A percentile compares a stretch with the other conserved stretches of the same genome.
phyloP scores from a whole-genome alignment of 2,888 invertebrate species.

The Dendrolimus houi region DNA sequence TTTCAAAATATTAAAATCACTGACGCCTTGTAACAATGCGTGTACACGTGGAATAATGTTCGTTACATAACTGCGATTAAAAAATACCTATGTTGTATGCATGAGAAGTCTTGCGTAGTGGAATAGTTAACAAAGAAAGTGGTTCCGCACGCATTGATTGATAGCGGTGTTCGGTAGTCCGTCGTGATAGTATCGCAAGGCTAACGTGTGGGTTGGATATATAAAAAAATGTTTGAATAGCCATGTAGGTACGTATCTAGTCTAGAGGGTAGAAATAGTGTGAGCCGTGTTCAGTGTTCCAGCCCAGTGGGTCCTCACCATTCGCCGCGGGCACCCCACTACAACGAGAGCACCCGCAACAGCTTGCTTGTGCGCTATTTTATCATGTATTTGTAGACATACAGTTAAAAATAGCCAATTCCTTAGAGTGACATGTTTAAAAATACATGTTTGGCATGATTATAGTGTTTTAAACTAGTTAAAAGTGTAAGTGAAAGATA shows the following conservation, averaged over 20 bases:
- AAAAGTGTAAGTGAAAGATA: not conserved
- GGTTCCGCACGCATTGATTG: not conserved
- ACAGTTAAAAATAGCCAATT: not conserved
- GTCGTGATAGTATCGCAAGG: conserved; percentile 4
- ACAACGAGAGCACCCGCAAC: conserved; percentile 25
- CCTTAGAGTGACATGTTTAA: not conserved
- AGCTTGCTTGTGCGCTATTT: conserved; percentile 16
- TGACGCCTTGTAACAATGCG: not conserved
- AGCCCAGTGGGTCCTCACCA: conserved; percentile 57
- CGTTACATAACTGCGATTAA: not conserved
- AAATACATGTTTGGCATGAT: not conserved
- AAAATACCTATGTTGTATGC: conserved; percentile 1
- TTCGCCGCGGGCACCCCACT: conserved; percentile 43
- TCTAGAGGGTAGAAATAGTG: conserved; percentile 13
- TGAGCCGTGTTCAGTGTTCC: conserved; percentile 67
- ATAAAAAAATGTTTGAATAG: not conserved
- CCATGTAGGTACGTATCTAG: conserved; percentile 16
- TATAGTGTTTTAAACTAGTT: not conserved
- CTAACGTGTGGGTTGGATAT: not conserved
- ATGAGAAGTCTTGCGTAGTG: not conserved
- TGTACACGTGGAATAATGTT: not conserved
- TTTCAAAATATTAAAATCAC: conserved; percentile 1
- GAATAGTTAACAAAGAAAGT: not conserved
- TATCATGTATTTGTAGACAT: not conserved
- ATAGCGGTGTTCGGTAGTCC: not conserved